Conservation (phyloP, 2,113 vertebrate species). For the Cephalopterus ornatus region DNA sequence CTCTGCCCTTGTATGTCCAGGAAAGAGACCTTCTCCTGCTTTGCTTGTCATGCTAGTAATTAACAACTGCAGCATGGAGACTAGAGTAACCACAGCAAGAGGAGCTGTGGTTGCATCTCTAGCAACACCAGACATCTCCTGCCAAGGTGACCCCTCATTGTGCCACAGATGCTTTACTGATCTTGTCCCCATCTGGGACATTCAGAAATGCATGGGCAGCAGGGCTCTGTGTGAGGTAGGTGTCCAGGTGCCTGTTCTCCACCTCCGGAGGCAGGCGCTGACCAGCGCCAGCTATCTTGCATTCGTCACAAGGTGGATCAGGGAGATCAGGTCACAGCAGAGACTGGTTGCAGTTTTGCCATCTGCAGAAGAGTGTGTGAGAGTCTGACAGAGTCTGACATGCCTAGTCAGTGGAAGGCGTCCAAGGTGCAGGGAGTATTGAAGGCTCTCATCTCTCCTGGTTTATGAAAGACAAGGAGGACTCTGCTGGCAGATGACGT, state of each 20-base stretch:
- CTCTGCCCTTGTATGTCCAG: background rate
- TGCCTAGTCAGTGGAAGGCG: background rate
- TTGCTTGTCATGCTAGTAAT: background rate
- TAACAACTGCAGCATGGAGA: background rate
- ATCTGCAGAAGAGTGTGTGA: background rate
- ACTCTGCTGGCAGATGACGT: background rate
- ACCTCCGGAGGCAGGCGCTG: fast-evolving
- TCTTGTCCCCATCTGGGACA: background rate
- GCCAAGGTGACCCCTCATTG: background rate
- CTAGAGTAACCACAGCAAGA: fast-evolving
- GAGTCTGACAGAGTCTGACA: background rate
- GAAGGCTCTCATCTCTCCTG: background rate
- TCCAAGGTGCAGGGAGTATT: background rate
- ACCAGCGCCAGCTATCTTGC: background rate
- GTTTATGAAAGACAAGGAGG: background rate
- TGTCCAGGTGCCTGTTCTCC: fast-evolving
- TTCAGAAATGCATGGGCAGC: background rate
- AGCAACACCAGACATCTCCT: background rate
- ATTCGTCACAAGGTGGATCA: fast-evolving
- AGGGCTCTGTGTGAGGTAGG: background rate
- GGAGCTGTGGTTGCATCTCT: fast-evolving
- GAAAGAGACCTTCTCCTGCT: background rate
- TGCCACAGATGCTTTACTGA: background rate
- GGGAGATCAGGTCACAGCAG: background rate
- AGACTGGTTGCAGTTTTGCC: background rate